Base-by-base conservation (phyloP, 2,113 vertebrate genomes). In the Semnornis frantzii region DNA sequence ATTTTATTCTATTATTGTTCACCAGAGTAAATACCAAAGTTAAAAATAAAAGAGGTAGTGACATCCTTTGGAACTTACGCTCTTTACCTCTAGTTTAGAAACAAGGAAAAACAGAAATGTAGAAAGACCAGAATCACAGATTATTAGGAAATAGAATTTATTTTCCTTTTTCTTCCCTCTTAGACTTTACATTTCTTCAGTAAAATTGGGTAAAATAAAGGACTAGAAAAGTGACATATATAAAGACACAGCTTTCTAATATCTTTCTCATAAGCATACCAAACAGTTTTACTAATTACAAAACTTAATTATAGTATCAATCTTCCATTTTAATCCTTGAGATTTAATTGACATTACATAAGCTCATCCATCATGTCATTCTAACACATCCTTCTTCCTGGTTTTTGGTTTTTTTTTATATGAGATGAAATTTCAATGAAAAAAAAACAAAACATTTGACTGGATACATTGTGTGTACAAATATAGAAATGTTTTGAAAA, bases 231-330 rank as follows among this genome's bases (percentile, higher is more conserved):
- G 7, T 46, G 85, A 65, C 9, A 88, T 58, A 16, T 46, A 23
- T 44, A 70, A 65, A 84, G 39, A 31, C 7, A 89, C 28, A 37
- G 6, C 8, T 75, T 92, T 89, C 24, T 85, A 85, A 85, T 94
- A 70, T 73, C 70, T 52, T 57, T 25, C 44, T 78, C 15, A 50
- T 31, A 83, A 33, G 31, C 9, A 73, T 12, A 89, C 25, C 28
- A 89, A 62, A 87, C 64, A 93, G 24, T 69, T 48, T 76, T 77
- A 44, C 59, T 96, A 97, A 96, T 95, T 92, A 84, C 5, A 55
- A 71, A 91, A 94, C 73, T 84, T 95, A 96, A 94, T 94, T 96
- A 87, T 33, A 71, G 79, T 65, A 94, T 91, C 81, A 59, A 94
- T 95, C 83, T 94, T 95, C 84, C 75, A 71, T 91, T 97, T 94